Conservation (phyloP, 1,140 invertebrate species). For the Orchesella cincta region DNA sequence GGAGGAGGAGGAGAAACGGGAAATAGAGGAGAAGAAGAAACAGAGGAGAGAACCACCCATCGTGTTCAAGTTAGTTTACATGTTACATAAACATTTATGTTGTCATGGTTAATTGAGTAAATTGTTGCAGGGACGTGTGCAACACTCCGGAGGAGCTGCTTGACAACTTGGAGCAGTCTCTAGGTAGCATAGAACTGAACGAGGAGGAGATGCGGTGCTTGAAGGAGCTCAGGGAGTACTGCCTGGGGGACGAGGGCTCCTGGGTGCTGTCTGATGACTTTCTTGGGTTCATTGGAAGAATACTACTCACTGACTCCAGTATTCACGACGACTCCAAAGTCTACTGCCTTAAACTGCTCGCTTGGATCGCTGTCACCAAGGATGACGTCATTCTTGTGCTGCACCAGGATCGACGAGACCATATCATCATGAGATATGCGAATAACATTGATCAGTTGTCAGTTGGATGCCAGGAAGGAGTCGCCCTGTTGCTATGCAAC, state of each 20-base stretch:
- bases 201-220: slow-evolving; percentile 53
- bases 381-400: slow-evolving; percentile 86
- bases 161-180: slow-evolving; percentile 48
- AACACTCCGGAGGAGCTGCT: slow-evolving; percentile 44
- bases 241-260: slow-evolving; percentile 67
- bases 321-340: slow-evolving; percentile 48
- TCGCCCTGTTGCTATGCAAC: slow-evolving; percentile 67
- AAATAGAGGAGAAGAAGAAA: slow-evolving; percentile 66
- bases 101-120: background rate
- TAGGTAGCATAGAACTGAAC: slow-evolving; percentile 47
- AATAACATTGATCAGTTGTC: slow-evolving; percentile 76
- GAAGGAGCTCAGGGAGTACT: slow-evolving; percentile 77
- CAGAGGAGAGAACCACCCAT: slow-evolving; percentile 78
- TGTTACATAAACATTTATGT: background rate
- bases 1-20: slow-evolving; percentile 56
- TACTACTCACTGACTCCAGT: slow-evolving; percentile 35
- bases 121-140: slow-evolving; percentile 42
- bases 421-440: slow-evolving; percentile 86
- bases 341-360: slow-evolving; percentile 49
- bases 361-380: slow-evolving; percentile 58
- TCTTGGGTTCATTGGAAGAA: slow-evolving; percentile 72
- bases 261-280: slow-evolving; percentile 89
- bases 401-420: slow-evolving; percentile 85
- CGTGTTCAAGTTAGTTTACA: slow-evolving; percentile 63
- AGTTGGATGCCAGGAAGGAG: slow-evolving; percentile 46